Evolutionary conservation across 2,113 vertebrate species (phyloP).

Genomic region (Physeter macrocephalus): DNA sequence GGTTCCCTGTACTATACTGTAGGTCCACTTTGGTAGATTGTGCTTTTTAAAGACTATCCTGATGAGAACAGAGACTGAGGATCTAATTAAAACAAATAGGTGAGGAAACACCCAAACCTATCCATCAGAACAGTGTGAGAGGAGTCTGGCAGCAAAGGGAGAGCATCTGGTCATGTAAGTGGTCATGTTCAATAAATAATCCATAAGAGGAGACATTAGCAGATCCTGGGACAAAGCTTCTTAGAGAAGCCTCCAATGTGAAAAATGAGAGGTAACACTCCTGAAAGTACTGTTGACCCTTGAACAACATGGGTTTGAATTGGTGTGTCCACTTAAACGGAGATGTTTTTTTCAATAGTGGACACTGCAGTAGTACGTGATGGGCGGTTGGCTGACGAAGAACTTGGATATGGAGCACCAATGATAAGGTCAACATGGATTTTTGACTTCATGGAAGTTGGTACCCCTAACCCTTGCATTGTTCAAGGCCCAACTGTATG

Average conservation of each 20-base stretch:
- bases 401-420: not conserved
- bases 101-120: not conserved
- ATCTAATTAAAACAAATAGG: not conserved
- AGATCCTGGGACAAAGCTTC: not conserved
- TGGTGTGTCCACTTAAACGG: not conserved
- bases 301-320: not conserved
- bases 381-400: fast-evolving
- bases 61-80: not conserved
- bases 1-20: not conserved
- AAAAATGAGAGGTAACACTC: not conserved
- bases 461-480: too few relatives aligned
- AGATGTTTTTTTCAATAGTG: not conserved
- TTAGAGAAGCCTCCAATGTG: not conserved
- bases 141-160: not conserved
- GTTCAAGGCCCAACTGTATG: not conserved
- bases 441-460: not conserved
- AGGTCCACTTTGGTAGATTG: not conserved
- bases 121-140: not conserved
- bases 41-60: not conserved
- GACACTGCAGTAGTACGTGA: too few relatives aligned
- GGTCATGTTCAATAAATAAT: not conserved
- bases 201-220: not conserved
- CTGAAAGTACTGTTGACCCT: not conserved
- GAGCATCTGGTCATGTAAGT: not conserved
- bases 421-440: fast-evolving